Conservation (phyloP, 2,113 vertebrate species). For the Dascyllus trimaculatus region DNA sequence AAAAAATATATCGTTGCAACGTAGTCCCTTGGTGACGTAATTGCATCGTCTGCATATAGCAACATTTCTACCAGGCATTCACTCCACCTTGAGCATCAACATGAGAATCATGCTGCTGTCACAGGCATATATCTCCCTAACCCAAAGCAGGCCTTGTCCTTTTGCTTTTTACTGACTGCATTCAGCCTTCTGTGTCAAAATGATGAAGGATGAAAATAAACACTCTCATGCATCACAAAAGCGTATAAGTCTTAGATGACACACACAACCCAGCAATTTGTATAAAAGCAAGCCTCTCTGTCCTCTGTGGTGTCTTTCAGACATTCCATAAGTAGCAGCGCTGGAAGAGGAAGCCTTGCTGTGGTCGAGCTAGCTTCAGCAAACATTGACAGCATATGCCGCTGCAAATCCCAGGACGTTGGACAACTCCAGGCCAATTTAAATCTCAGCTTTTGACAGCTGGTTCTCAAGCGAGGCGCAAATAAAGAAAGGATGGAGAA, state of each 20-base stretch:
- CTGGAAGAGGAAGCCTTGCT: constrained; percentile 34
- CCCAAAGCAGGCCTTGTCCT: constrained; percentile 1
- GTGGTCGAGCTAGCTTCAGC: constrained; percentile 35
- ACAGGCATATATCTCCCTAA: constrained; percentile 17
- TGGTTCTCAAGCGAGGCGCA: constrained; percentile 16
- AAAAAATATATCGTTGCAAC: no score
- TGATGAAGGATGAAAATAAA: constrained; percentile 46
- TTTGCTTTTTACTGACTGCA: constrained; percentile 2
- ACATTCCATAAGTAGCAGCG: constrained; percentile 51
- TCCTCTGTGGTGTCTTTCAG: constrained; percentile 50
- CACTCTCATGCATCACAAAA: constrained; percentile 44
- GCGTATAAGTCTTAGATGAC: constrained; percentile 29
- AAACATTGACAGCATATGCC: constrained; percentile 22
- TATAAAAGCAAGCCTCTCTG: constrained; percentile 29
- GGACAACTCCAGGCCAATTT: constrained; percentile 24
- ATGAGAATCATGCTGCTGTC: constrained; percentile 6
- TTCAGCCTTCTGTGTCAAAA: constrained; percentile 28
- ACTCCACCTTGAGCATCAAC: neutral
- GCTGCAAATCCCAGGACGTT: constrained; percentile 31
- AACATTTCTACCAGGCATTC: neutral
- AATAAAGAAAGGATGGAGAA: constrained; percentile 41
- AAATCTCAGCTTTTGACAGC: constrained; percentile 44
- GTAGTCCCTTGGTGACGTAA: no score
- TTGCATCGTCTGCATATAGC: no score
- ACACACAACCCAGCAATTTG: constrained; percentile 41